A percentile compares a stretch with the other conserved stretches of the same genome.
These are phyloP conservation scores for Zaprionus davidi DNA, from an alignment of 1,140 invertebrate species.

Conservation along the genomic window DNA sequence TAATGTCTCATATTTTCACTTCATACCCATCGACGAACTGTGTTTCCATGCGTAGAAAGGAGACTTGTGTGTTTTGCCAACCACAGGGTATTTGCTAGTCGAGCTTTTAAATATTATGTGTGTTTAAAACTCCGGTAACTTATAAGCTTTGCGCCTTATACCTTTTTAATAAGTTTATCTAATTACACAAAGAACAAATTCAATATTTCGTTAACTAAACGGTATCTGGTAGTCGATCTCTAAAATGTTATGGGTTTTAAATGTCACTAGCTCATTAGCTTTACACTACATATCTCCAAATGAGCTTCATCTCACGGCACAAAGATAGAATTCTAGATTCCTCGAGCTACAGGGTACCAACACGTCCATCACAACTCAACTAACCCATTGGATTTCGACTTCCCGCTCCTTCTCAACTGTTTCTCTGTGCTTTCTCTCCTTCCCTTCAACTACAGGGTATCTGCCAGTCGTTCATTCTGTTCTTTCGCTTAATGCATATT, in stretches of 20 bases:
- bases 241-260: background rate
- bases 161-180: too few species aligned
- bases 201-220: background rate
- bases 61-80: background rate
- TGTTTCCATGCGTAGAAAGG: too few species aligned
- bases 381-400: background rate
- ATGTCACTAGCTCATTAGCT: too few species aligned
- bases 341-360: too few species aligned
- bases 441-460: background rate
- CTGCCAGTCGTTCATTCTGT: background rate
- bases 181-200: too few species aligned
- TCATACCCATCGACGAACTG: too few species aligned
- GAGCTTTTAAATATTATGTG: background rate
- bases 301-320: too few species aligned
- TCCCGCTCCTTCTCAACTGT: background rate
- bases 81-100: background rate
- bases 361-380: background rate
- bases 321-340: too few species aligned
- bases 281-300: too few species aligned
- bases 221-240: background rate
- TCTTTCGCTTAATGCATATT: constrained; percentile 4
- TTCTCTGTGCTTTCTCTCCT: background rate
- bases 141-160: too few species aligned
- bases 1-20: too few species aligned
- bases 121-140: too few species aligned